Percentiles rank a stretch among this genome's conserved stretches.
phyloP scores from a whole-genome alignment of 2,797 vertebrate genomes.

The Galago senegalensis region DNA sequence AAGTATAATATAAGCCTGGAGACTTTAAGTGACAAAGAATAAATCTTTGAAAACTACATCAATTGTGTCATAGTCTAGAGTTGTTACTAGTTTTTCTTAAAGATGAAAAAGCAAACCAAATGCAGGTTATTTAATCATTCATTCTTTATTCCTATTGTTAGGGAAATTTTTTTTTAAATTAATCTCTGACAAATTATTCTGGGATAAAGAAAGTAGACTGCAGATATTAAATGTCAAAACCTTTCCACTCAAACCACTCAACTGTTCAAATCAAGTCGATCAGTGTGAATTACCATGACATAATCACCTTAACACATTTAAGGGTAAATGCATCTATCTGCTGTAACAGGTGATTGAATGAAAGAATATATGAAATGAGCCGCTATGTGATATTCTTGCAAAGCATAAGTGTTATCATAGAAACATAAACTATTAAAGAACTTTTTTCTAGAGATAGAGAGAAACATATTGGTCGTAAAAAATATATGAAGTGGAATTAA shows the following conservation, averaged over 20 bases:
- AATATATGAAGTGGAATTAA: neutral
- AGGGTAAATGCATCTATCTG: neutral
- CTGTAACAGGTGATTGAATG: neutral
- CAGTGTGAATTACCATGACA: constrained; percentile 59
- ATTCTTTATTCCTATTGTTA: constrained; percentile 61
- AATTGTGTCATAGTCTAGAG: neutral
- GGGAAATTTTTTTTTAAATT: constrained; percentile 68
- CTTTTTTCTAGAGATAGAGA: neutral
- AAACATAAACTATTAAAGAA: constrained; percentile 41
- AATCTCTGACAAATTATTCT: constrained; percentile 46
- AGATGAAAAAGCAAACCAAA: constrained; percentile 55
- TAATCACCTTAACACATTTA: constrained; percentile 2
- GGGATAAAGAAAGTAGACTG: constrained; percentile 40
- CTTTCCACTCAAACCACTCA: constrained; percentile 49
- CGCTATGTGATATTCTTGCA: neutral
- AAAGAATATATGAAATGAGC: neutral
- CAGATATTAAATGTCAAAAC: constrained; percentile 58
- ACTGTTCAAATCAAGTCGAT: constrained; percentile 52
- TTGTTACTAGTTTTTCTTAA: constrained; percentile 44
- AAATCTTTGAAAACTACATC: constrained; percentile 35
- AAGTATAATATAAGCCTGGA: neutral
- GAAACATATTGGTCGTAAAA: neutral
- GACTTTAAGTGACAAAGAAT: constrained; percentile 19
- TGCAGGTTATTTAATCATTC: constrained; percentile 22
- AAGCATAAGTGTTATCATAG: constrained; percentile 21